Percentiles rank a stretch among this genome's conserved stretches.
phyloP scores from a whole-genome alignment of 2,797 vertebrate genomes.

The Scleropages formosus region DNA sequence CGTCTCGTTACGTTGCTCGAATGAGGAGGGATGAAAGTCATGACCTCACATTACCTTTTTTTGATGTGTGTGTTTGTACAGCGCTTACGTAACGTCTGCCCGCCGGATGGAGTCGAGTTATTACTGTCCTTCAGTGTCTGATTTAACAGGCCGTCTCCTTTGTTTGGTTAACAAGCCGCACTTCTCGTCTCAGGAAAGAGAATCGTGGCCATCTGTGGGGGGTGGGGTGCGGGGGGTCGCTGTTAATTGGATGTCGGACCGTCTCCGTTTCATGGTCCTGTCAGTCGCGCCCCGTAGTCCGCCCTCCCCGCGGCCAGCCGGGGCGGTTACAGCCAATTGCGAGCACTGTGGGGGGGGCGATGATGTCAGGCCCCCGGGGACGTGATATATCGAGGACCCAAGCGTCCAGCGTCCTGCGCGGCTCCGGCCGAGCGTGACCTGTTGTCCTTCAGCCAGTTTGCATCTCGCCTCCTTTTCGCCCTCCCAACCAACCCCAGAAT shows the following conservation, averaged over 20 bases:
- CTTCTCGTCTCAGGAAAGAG: not conserved
- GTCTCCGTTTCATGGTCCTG: not conserved
- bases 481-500: constrained; percentile 36
- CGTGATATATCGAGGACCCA: not conserved
- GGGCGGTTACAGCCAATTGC: not conserved
- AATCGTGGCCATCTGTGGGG: not conserved
- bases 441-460: constrained; percentile 14
- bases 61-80: not conserved
- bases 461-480: not conserved
- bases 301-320: not conserved
- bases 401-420: not conserved
- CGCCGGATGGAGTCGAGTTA: not conserved
- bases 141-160: not conserved
- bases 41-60: not conserved
- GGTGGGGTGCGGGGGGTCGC: not conserved
- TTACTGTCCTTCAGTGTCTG: constrained; percentile 4
- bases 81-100: not conserved
- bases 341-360: not conserved
- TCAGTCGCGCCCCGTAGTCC: not conserved
- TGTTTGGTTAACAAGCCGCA: not conserved
- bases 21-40: too few relatives aligned
- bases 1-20: too few relatives aligned
- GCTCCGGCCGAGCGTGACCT: not conserved
- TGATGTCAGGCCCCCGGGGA: not conserved
- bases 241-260: constrained; percentile 24